Conservation (phyloP, 2,797 vertebrate genomes). For the Muraenolepis orangiensis region DNA sequence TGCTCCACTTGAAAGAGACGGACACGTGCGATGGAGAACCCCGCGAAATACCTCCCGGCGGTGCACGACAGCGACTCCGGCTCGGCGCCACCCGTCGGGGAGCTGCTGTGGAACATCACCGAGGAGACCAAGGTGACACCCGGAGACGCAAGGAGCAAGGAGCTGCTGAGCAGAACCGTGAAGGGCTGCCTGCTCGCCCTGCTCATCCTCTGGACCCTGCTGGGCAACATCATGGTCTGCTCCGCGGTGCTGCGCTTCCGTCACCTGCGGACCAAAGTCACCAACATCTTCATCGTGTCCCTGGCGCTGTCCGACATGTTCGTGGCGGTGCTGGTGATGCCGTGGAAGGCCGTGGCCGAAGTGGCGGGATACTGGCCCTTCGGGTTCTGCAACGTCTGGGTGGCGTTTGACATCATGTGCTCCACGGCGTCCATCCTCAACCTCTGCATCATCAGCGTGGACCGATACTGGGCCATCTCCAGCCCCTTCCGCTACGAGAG, state of each 20-base stretch:
- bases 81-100: slow-evolving; percentile 57
- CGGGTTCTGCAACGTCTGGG: slow-evolving; percentile 93
- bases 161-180: slow-evolving; percentile 70
- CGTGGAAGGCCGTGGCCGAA: slow-evolving; percentile 92
- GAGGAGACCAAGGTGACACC: slow-evolving; percentile 58
- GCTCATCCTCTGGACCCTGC: slow-evolving; percentile 89
- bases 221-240: slow-evolving; percentile 91
- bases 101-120: slow-evolving; percentile 73
- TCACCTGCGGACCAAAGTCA: slow-evolving; percentile 87
- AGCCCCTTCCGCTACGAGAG: slow-evolving; percentile 93
- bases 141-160: slow-evolving; percentile 47
- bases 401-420: slow-evolving; percentile 97
- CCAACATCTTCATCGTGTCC: slow-evolving; percentile 92
- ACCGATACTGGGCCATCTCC: slow-evolving; percentile 95
- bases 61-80: slow-evolving; percentile 57
- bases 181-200: slow-evolving; percentile 82
- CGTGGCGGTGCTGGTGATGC: slow-evolving; percentile 93
- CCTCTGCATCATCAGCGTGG: slow-evolving; percentile 92
- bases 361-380: slow-evolving; percentile 95
- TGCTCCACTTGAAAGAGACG: slow-evolving; percentile 66
- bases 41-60: slow-evolving; percentile 68
- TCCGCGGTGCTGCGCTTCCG: slow-evolving; percentile 84
- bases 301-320: slow-evolving; percentile 90
- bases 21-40: slow-evolving; percentile 74
- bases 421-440: slow-evolving; percentile 96